Conservation (phyloP, 2,113 vertebrate genomes). For the Raja brachyura region DNA sequence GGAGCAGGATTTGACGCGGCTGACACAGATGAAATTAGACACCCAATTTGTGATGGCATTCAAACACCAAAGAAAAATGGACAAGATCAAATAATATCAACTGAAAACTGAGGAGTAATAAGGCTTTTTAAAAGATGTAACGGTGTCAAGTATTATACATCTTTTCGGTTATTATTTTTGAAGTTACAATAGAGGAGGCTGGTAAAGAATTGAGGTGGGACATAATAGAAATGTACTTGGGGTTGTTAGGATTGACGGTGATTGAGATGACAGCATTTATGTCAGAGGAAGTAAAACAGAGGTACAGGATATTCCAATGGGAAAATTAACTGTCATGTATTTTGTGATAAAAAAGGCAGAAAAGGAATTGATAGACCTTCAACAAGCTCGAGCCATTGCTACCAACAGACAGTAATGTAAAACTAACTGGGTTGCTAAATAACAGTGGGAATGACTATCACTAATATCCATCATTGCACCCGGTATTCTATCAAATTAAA, state of each 20-base stretch:
- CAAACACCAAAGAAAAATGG: background rate
- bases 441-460: background rate
- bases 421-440: background rate
- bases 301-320: conserved; percentile 1
- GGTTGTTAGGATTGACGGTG: conserved; percentile 1
- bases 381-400: background rate
- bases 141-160: conserved; percentile 17
- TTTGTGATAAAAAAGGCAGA: conserved; percentile 10
- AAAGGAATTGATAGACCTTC: background rate
- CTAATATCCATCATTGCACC: background rate
- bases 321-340: conserved; percentile 28
- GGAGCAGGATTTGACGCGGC: background rate
- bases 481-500: background rate
- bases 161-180: conserved; percentile 24
- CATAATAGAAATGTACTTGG: conserved; percentile 12
- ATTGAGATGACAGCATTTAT: conserved; percentile 26
- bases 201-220: background rate
- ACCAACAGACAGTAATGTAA: background rate
- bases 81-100: background rate
- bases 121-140: background rate
- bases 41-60: conserved; percentile 3
- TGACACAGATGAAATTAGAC: conserved; percentile 27
- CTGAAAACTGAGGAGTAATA: conserved; percentile 22
- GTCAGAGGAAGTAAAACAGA: conserved; percentile 2
- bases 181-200: background rate